phyloP scores from a whole-genome alignment of 2,888 invertebrate genomes.

The Alsophila aescularia region DNA sequence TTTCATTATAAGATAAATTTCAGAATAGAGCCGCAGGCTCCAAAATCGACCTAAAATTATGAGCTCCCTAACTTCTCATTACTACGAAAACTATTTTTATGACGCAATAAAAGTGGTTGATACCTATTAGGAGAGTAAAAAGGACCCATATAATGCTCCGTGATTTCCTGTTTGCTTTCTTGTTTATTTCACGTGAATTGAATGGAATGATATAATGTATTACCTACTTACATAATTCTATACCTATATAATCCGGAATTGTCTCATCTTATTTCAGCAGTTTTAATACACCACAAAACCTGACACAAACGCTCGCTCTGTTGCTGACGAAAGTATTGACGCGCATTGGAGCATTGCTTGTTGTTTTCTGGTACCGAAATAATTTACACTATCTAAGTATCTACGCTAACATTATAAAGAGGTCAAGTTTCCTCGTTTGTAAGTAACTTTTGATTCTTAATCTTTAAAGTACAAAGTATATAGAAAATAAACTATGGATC shows the following conservation, averaged over 20 bases:
- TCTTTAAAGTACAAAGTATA: too few relatives aligned
- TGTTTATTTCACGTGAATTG: neutral
- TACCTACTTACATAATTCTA: too few relatives aligned
- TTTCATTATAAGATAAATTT: neutral
- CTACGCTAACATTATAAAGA: too few relatives aligned
- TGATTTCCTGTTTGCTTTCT: slow-evolving; percentile 29
- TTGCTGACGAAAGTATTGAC: neutral
- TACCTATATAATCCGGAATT: neutral
- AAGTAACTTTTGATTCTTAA: too few relatives aligned
- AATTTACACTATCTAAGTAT: too few relatives aligned
- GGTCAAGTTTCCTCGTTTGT: too few relatives aligned
- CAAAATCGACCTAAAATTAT: neutral
- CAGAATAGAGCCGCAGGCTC: neutral
- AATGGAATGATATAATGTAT: neutral
- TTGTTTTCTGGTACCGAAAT: too few relatives aligned
- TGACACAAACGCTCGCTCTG: neutral
- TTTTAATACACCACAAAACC: neutral
- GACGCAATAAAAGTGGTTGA: slow-evolving; percentile 51
- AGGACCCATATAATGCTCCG: slow-evolving; percentile 48
- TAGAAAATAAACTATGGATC: too few relatives aligned
- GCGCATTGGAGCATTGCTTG: too few relatives aligned
- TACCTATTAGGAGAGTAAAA: slow-evolving; percentile 60
- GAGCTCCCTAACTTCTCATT: slow-evolving; percentile 49
- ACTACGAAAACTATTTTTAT: slow-evolving; percentile 66
- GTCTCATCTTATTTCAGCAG: neutral